Conservation (phyloP, 2,113 vertebrate genomes). For the Poeciliopsis prolifica region DNA sequence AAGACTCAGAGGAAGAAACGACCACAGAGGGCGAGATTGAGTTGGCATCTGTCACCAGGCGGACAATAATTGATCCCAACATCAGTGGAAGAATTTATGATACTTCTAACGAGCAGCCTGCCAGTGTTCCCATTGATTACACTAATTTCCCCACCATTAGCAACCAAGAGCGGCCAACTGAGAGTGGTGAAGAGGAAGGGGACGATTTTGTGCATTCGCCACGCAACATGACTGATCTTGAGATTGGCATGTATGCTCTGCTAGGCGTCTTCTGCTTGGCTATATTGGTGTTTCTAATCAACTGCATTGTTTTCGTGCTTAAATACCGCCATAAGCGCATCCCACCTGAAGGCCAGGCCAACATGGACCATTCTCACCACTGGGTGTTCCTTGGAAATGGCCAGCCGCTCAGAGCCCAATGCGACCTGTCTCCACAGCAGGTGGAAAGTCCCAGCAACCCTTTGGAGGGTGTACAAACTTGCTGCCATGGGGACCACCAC, state of each 20-base stretch:
- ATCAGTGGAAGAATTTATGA: slow-evolving; percentile 70
- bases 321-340: slow-evolving; percentile 97
- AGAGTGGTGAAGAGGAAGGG: slow-evolving; percentile 68
- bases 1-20: slow-evolving; percentile 84
- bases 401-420: slow-evolving; percentile 90
- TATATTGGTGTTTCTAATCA: slow-evolving; percentile 98
- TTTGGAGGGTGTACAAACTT: slow-evolving; percentile 88
- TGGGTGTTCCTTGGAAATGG: slow-evolving; percentile 98
- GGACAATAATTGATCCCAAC: slow-evolving; percentile 79
- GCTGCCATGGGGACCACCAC: slow-evolving; percentile 93
- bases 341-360: slow-evolving; percentile 95
- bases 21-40: slow-evolving; percentile 73
- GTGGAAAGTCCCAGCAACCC: slow-evolving; percentile 87
- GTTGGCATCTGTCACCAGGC: slow-evolving; percentile 74
- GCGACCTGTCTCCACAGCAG: slow-evolving; percentile 89
- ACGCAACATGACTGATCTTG: slow-evolving; percentile 93
- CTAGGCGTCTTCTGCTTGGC: slow-evolving; percentile 97
- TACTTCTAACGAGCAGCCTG: slow-evolving; percentile 80
- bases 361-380: slow-evolving; percentile 98
- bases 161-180: slow-evolving; percentile 80
- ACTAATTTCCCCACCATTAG: slow-evolving; percentile 88
- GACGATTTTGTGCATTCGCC: slow-evolving; percentile 86
- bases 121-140: slow-evolving; percentile 83
- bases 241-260: slow-evolving; percentile 98
- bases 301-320: slow-evolving; percentile 97